Percentiles rank a stretch among this genome's conserved stretches.
Conservation (phyloP, 1,140 invertebrate genomes). For the Eupeodes corollae region DNA sequence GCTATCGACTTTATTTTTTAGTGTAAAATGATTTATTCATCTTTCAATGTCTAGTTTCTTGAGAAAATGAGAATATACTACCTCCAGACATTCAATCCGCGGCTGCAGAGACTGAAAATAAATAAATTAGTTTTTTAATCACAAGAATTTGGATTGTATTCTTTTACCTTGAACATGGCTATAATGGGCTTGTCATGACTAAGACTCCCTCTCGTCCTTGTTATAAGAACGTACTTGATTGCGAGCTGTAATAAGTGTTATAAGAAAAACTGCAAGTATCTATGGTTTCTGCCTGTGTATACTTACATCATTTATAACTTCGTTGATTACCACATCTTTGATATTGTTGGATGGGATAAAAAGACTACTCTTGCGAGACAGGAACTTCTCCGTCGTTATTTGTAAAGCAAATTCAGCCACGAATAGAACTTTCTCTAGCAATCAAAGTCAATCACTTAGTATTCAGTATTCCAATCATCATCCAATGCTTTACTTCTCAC, state of each 20-base stretch:
- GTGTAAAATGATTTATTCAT: too few species aligned
- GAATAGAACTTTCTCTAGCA: slow-evolving; percentile 41
- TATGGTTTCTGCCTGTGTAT: background rate
- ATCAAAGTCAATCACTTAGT: background rate
- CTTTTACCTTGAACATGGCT: slow-evolving; percentile 28
- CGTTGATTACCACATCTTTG: slow-evolving; percentile 48
- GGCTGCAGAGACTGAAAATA: slow-evolving; percentile 14
- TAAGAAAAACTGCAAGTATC: background rate
- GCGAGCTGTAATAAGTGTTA: slow-evolving; percentile 28
- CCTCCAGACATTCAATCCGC: slow-evolving; percentile 13
- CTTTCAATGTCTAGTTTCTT: too few species aligned
- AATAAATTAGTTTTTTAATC: background rate
- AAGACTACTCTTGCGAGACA: slow-evolving; percentile 30
- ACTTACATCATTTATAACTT: slow-evolving; percentile 46
- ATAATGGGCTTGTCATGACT: slow-evolving; percentile 16
- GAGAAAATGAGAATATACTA: slow-evolving; percentile 10
- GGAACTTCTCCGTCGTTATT: slow-evolving; percentile 35
- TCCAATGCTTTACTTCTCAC: too few species aligned
- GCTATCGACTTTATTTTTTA: too few species aligned
- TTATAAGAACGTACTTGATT: slow-evolving; percentile 36
- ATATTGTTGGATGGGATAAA: slow-evolving; percentile 43
- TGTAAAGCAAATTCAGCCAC: slow-evolving; percentile 45
- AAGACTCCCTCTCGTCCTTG: slow-evolving; percentile 28
- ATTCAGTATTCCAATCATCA: too few species aligned
- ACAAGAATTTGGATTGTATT: background rate